phyloP scores from a whole-genome alignment of 2,113 vertebrate species.

The Pseudonaja textilis region DNA sequence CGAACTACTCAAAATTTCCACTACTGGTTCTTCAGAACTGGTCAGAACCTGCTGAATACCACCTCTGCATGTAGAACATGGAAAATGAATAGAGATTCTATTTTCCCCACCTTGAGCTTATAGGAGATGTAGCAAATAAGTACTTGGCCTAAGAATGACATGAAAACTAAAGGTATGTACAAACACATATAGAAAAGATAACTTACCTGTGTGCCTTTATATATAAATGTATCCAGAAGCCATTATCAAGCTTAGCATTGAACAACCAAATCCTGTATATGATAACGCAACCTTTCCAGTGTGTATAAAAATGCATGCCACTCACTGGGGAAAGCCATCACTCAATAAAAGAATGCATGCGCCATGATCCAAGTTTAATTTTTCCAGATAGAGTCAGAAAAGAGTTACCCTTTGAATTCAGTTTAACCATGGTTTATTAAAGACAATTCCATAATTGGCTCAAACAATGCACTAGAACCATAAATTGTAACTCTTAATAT shows the following conservation, averaged over 20 bases:
- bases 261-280: background rate
- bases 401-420: background rate
- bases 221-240: background rate
- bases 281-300: too few species aligned
- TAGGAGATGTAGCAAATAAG: background rate
- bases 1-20: too few species aligned
- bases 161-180: background rate
- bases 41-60: too few species aligned
- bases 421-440: background rate
- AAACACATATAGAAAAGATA: background rate
- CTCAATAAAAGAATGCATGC: background rate
- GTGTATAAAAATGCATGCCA: background rate
- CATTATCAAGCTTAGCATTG: background rate
- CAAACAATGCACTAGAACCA: background rate
- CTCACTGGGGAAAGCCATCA: background rate
- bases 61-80: background rate
- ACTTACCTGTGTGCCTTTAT: background rate
- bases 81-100: background rate
- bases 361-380: background rate
- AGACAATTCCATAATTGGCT: background rate
- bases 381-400: background rate
- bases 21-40: too few species aligned
- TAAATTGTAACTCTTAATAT: background rate
- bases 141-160: background rate
- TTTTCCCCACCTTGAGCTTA: background rate